Evolutionary conservation across 2,888 invertebrate species (phyloP), one percentile per base, ranked within the genome.

Genomic region (Drosophila kokeensis): DNA sequence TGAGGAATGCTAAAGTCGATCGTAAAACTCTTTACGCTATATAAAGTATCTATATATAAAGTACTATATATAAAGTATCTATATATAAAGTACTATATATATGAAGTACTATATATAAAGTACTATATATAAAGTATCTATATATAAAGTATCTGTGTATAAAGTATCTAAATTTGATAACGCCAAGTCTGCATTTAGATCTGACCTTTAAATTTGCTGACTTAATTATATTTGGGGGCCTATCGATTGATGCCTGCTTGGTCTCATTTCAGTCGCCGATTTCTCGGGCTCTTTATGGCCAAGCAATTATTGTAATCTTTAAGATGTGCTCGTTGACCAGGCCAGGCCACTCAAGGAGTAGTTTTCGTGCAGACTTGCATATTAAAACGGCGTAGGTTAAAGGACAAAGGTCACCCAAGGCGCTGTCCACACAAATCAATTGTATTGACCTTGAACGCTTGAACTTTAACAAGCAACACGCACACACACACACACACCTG

Each of bases 381-480:
- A 57, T 11, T 24, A 34, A 55, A 34, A n/a, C n/a, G 15, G 3
- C 30, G 3, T 11, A 11, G 36, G 27, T 54, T 10, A 18, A 10
- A 24, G 54, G 27, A 1, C 57, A 30, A n/a, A 50, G 49, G 24
- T 45, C 57, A 40, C 30, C 42, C 29, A 34, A 63, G 59, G 53
- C 52, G 49, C 27, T 48, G 74, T 32, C 49, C 45, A 57, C 52
- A n/a, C 48, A 65, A 62, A 67, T 61, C 45, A 59, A 71, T 54
- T 64, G 81, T 30, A 50, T 58, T 57, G 45, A 63, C 81, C 77
- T 72, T 76, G 60, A 76, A 65, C 57, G 45, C 50, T 58, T 78
- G 67, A 76, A 71, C 81, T 70, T 77, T 70, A 38, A 57, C n/a
- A 40, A 55, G 34, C n/a, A 32, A 21, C 60, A 30, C 79, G 63